Percentiles rank a stretch among this genome's conserved stretches.
Evolutionary conservation across 2,888 invertebrate species (phyloP).

Genomic region (Calliopum simillimum): DNA sequence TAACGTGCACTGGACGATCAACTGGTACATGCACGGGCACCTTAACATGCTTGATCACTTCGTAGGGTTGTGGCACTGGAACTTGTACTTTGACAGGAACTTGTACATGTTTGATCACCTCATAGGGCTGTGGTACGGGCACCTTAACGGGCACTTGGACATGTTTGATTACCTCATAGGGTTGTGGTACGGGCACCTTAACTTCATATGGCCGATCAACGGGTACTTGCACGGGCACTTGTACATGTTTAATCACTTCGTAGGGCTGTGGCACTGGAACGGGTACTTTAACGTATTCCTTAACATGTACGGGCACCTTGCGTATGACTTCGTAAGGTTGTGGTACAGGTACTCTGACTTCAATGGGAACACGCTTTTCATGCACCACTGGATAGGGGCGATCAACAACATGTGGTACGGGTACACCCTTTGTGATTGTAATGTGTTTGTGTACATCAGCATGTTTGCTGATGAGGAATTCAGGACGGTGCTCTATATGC

Average conservation of each 20-base stretch:
- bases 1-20: slow-evolving; percentile 76
- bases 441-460: slow-evolving; percentile 75
- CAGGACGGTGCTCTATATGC: slow-evolving; percentile 45
- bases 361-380: slow-evolving; percentile 72
- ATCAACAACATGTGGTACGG: slow-evolving; percentile 80
- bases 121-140: slow-evolving; percentile 71
- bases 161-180: slow-evolving; percentile 73
- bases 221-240: slow-evolving; percentile 71
- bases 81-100: slow-evolving; percentile 73
- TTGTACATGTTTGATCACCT: slow-evolving; percentile 69
- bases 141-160: slow-evolving; percentile 74
- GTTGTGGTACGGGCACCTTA: slow-evolving; percentile 75
- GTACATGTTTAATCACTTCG: slow-evolving; percentile 70
- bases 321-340: slow-evolving; percentile 79
- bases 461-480: slow-evolving; percentile 66
- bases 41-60: slow-evolving; percentile 71
- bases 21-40: slow-evolving; percentile 76
- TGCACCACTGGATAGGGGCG: slow-evolving; percentile 78
- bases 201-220: slow-evolving; percentile 79
- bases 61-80: slow-evolving; percentile 73
- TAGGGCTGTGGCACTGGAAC: slow-evolving; percentile 74
- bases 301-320: slow-evolving; percentile 76
- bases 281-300: slow-evolving; percentile 75
- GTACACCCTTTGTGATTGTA: slow-evolving; percentile 80
- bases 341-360: slow-evolving; percentile 75